Conservation (phyloP, 2,797 vertebrate species). For the Rhinophrynus dorsalis region DNA sequence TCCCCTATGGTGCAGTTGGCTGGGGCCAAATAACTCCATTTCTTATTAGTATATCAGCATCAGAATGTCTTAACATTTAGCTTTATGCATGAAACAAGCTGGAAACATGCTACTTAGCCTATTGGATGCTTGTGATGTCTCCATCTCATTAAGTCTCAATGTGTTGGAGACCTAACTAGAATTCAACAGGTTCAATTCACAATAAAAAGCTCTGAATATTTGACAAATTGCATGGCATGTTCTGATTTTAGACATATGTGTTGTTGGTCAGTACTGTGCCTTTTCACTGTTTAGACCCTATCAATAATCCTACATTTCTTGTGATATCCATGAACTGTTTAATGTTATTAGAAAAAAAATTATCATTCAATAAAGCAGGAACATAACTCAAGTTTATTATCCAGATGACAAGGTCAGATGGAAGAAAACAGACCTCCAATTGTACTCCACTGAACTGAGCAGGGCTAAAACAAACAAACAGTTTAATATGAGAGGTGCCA, state of each 20-base stretch:
- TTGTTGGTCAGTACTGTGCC: not conserved
- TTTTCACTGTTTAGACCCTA: not conserved
- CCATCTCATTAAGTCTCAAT: too few relatives aligned
- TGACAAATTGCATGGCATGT: not conserved
- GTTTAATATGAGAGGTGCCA: constrained; percentile 9
- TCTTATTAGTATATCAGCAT: too few relatives aligned
- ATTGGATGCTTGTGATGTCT: too few relatives aligned
- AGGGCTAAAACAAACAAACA: constrained; percentile 3
- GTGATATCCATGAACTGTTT: constrained; percentile 17
- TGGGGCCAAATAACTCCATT: too few relatives aligned
- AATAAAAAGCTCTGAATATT: too few relatives aligned
- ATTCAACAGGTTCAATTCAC: too few relatives aligned
- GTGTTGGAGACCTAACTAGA: too few relatives aligned
- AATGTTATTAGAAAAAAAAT: too few relatives aligned
- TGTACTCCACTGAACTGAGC: not conserved
- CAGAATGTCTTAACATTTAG: constrained; percentile 5
- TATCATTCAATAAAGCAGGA: constrained; percentile 12
- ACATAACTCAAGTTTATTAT: constrained; percentile 25
- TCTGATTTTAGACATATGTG: not conserved
- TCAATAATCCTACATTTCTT: constrained; percentile 5
- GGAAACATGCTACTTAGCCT: not conserved
- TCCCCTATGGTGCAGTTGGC: too few relatives aligned
- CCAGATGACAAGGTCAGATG: constrained; percentile 27
- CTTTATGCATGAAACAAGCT: not conserved
- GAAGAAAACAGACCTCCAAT: not conserved